Evolutionary conservation across 2,888 invertebrate genomes (phyloP).

Genomic region (Anodontia alba): DNA sequence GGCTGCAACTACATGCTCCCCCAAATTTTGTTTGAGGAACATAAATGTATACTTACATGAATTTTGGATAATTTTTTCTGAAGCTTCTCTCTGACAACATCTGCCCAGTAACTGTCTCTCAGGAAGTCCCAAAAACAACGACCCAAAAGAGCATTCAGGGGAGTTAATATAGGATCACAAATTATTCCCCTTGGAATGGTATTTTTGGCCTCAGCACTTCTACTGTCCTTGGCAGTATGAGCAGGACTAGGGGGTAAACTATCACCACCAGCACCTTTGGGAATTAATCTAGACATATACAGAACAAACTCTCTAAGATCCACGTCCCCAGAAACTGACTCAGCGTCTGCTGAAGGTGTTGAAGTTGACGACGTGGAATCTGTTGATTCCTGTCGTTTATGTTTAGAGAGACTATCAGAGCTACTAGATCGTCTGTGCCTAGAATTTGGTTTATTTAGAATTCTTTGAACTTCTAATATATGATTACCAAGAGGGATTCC

Average conservation of each 20-base stretch:
- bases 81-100: slow-evolving; percentile 90
- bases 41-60: slow-evolving; percentile 90
- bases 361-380: slow-evolving; percentile 70
- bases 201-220: slow-evolving; percentile 29
- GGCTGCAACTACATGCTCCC: too few relatives aligned
- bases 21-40: too few relatives aligned
- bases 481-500: slow-evolving; percentile 75
- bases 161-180: slow-evolving; percentile 81
- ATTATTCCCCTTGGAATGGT: slow-evolving; percentile 58
- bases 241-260: slow-evolving; percentile 61
- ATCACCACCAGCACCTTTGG: slow-evolving; percentile 56
- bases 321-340: slow-evolving; percentile 35
- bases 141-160: slow-evolving; percentile 91
- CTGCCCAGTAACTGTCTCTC: slow-evolving; percentile 89
- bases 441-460: slow-evolving; percentile 43
- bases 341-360: slow-evolving; percentile 42
- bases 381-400: slow-evolving; percentile 72
- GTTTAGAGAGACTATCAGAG: slow-evolving; percentile 56
- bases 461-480: slow-evolving; percentile 68
- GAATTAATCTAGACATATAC: slow-evolving; percentile 82
- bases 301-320: slow-evolving; percentile 74
- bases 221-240: slow-evolving; percentile 36
- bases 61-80: slow-evolving; percentile 94
- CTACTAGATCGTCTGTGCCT: slow-evolving; percentile 53
- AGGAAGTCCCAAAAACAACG: slow-evolving; percentile 93